Evolutionary conservation across 2,113 vertebrate genomes (phyloP), one percentile per base, ranked within the genome.

Genomic region (Heloderma charlesbogerti): DNA sequence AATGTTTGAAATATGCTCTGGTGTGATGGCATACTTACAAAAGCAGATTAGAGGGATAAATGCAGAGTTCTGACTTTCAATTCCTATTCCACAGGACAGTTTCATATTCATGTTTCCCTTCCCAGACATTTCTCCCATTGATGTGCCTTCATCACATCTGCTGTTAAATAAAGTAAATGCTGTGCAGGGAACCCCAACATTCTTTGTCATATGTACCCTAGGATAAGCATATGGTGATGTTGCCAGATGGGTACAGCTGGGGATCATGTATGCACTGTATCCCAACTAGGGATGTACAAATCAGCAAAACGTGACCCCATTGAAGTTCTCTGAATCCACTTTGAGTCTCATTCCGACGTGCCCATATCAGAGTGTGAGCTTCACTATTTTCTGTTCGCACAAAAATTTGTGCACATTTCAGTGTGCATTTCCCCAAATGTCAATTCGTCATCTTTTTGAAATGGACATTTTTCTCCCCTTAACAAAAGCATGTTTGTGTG

Each of bases 21-120:
- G 22, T 89, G 87, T 25, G 60, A 87, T 86, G 63, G 89, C 91
- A 83, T 67, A 90, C 94, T 93, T 88, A 91, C 48, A 75, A 83
- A 92, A 80, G n/a, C 78, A 91, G 72, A 86, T 43, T 18, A 88
- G 66, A 87, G 4, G 20, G 86, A 60, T 54, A 69, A 91, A 74
- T 25, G 8, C 45, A 81, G 69, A 22, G 77, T 0, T 1, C 13
- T 20, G 0, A 4, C 60, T 84, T 92, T 71, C 37, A 83, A 43
- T 37, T 29, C 60, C 75, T 57, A 40, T 85, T 92, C 66, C 31
- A 1, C 31, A 78, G 0, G 0, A 78, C 13, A 87, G 57, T 67
- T 51, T 66, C 45, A 78, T 54, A 85, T 79, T 27, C 34, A 48
- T 78, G 18, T 45, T 89, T 84, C 54, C 20, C 77, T 1, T 7